phyloP scores from a whole-genome alignment of 2,113 vertebrate genomes.

The Panthera leo region DNA sequence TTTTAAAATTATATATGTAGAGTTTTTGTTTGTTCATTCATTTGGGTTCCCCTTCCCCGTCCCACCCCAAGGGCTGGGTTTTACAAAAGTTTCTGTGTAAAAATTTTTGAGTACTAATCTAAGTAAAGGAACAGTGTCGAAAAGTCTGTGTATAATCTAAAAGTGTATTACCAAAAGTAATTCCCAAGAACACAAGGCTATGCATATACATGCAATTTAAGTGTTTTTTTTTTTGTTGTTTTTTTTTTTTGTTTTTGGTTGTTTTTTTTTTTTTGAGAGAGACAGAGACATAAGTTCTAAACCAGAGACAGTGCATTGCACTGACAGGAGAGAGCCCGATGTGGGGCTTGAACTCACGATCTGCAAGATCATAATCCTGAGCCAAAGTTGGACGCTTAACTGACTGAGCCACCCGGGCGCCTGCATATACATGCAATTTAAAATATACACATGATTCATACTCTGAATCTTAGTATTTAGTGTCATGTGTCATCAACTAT shows the following conservation, averaged over 20 bases:
- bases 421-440: not conserved
- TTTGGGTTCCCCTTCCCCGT: no score
- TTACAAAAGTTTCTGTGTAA: constrained; percentile 6
- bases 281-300: no score
- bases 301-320: no score
- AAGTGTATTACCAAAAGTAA: not conserved
- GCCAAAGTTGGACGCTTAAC: no score
- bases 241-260: no score
- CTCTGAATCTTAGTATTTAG: constrained; percentile 44
- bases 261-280: no score
- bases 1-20: constrained; percentile 27
- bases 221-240: no score
- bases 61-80: not conserved
- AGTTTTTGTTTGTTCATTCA: not conserved
- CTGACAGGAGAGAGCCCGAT: no score
- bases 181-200: not conserved
- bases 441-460: not conserved
- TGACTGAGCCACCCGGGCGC: no score
- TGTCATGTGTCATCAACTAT: constrained; percentile 40
- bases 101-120: constrained; percentile 5
- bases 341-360: no score
- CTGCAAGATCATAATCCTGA: no score
- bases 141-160: not conserved
- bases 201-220: not conserved
- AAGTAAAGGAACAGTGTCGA: not conserved